Conservation (phyloP, 2,888 invertebrate species). For the Diarsia mendica region DNA sequence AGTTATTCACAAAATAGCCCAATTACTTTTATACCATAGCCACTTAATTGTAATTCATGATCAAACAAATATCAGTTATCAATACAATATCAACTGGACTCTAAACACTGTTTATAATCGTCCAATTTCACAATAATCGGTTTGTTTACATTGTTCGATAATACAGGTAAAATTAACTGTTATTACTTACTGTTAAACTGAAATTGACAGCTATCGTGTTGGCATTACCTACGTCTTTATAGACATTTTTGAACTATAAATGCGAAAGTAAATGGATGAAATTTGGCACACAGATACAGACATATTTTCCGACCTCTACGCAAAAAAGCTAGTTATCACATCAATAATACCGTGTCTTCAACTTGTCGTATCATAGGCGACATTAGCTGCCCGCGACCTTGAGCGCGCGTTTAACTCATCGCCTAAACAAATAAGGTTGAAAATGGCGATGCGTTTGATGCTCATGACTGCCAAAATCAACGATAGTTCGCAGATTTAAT, state of each 20-base stretch:
- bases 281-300: no score
- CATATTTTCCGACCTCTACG: no score
- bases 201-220: background rate
- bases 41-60: conserved; percentile 15
- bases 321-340: no score
- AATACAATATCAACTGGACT: conserved; percentile 23
- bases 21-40: background rate
- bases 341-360: no score
- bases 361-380: no score
- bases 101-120: conserved; percentile 19
- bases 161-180: conserved; percentile 10
- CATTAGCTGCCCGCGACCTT: no score
- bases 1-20: background rate
- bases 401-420: no score
- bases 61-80: conserved; percentile 15
- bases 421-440: no score
- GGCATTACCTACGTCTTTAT: background rate
- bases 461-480: no score
- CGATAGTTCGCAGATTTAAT: no score
- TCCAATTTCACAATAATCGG: conserved; percentile 23
- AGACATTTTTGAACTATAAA: background rate
- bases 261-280: background rate
- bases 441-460: no score
- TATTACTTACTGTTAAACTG: conserved; percentile 1
- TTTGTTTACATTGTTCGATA: conserved; percentile 28